Evolutionary conservation across 2,888 invertebrate genomes (phyloP).

Genomic region (Mayetiola destructor): DNA sequence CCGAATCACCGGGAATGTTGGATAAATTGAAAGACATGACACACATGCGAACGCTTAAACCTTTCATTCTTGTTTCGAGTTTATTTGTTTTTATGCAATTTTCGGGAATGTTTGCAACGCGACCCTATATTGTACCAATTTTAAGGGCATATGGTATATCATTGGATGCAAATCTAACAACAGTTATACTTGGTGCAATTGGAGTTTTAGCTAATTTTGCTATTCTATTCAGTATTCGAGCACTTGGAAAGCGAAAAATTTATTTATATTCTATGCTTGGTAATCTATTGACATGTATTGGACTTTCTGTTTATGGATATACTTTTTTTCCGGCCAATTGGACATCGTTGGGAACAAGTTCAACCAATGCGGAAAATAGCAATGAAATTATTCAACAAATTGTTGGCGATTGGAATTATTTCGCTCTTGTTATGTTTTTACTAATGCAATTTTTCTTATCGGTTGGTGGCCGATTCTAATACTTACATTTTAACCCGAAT

Average conservation of each 20-base stretch:
- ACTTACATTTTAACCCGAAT: too few relatives aligned
- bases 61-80: slow-evolving; percentile 38
- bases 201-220: not conserved
- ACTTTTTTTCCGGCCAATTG: not conserved
- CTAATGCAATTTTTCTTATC: not conserved
- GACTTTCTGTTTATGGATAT: not conserved
- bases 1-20: slow-evolving; percentile 25
- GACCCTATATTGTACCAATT: slow-evolving; percentile 42
- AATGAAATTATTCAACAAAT: not conserved
- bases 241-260: not conserved
- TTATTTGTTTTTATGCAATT: slow-evolving; percentile 41
- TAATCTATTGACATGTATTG: not conserved
- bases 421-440: not conserved
- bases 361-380: not conserved
- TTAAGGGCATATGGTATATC: slow-evolving; percentile 32
- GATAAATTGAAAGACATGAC: slow-evolving; percentile 30
- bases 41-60: slow-evolving; percentile 39
- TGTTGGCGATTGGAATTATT: not conserved
- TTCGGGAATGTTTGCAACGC: slow-evolving; percentile 38
- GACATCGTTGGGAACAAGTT: not conserved
- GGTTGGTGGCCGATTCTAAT: too few relatives aligned
- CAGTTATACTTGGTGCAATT: slow-evolving; percentile 28
- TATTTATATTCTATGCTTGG: not conserved
- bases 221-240: not conserved
- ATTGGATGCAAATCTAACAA: slow-evolving; percentile 34